These are phyloP conservation scores for Aporophyla nigra DNA, from an alignment of 2,888 invertebrate genomes.

Conservation along the genomic window DNA sequence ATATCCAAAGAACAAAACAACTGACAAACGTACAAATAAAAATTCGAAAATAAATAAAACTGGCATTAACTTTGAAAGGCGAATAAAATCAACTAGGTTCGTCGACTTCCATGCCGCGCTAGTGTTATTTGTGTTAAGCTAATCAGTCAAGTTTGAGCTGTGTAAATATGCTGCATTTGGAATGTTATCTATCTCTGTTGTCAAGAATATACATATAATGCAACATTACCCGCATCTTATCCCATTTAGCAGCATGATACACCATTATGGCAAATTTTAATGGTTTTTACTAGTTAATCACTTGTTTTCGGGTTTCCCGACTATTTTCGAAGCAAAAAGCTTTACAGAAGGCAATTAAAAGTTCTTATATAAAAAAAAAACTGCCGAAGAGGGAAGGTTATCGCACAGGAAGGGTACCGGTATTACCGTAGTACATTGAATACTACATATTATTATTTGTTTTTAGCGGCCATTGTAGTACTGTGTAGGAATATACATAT, in stretches of 20 bases:
- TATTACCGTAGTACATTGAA: neutral
- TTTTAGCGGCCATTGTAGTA: no score
- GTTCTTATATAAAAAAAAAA: no score
- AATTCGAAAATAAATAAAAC: neutral
- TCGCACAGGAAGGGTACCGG: neutral
- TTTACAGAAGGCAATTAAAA: no score
- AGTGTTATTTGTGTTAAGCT: conserved; percentile 18
- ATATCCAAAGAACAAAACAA: neutral
- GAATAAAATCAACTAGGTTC: conserved; percentile 2
- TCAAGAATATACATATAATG: neutral
- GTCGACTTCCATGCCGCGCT: neutral
- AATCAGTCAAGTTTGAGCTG: conserved; percentile 38
- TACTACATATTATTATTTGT: neutral
- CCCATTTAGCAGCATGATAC: neutral
- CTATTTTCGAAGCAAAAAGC: no score
- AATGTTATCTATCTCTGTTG: conserved; percentile 16
- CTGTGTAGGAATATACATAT: no score
- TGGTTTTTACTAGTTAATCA: neutral
- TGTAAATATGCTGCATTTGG: conserved; percentile 12
- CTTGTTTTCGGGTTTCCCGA: neutral
- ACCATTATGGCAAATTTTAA: neutral
- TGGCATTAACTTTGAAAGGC: neutral
- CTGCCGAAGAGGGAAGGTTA: no score
- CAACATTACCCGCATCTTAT: conserved; percentile 11
- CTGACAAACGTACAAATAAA: neutral